Evolutionary conservation across 1,140 invertebrate species (phyloP), one percentile per base, ranked within the genome.

Genomic region (Daktulosphaira vitifoliae): DNA sequence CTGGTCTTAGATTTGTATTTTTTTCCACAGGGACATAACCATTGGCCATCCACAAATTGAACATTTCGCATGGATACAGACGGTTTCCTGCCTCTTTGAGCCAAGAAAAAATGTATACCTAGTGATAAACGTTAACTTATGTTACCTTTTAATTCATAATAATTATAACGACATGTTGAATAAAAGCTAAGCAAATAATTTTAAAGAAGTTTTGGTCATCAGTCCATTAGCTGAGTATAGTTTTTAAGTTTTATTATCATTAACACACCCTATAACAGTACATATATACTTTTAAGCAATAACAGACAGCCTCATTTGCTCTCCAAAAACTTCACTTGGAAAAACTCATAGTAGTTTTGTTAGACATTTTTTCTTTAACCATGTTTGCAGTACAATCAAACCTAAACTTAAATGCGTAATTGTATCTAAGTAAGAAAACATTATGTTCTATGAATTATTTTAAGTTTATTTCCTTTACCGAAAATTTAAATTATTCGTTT

Each of bases 1-100:
- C 54, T 49, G 16, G 53, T 52, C n/a, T 68, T 69, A 65, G 68
- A 66, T 18, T 68, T 66, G 48, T 71, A 71, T 23, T 29, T 54
- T 52, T 66, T 67, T 23, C 70, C 70, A 54, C 70, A 71, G 13
- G 48, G 39, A 3, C 56, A 62, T 16, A 62, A n/a, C 56, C 33
- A 26, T 29, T 37, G 51, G 46, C 23, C 37, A 18, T 48, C 42
- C 16, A 62, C 13, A 3, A 62, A 62, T n/a, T 62, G 56, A 62
- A 62, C 56, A 33, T 62, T 62, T 15, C 46, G 42, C 42, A 62
- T 62, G 15, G 42, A 62, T 48, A 62, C 13, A 62, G 56, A 62
- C 29, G 56, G 56, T 15, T 48, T 62, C 22, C 56, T 62, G 16
- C 56, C 56, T 33, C 56, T 46, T 4, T 62, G 56, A 22, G 56